phyloP scores from a whole-genome alignment of 1,140 invertebrate species.

The Drosophila biarmipes region DNA sequence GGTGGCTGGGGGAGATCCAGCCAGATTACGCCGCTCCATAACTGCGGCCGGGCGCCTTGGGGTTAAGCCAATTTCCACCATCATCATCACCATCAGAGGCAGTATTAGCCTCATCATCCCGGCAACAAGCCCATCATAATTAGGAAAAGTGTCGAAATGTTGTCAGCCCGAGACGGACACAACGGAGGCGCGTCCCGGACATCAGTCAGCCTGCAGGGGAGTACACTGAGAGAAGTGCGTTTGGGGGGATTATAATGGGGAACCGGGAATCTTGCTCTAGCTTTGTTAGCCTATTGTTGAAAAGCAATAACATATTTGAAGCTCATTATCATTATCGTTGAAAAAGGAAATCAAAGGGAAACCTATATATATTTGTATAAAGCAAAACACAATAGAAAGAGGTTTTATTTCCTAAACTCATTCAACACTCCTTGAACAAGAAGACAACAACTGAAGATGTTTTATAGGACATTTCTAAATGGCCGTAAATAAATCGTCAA shows the following conservation, averaged over 20 bases:
- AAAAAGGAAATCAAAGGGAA: neutral
- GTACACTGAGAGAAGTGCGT: constrained; percentile 25
- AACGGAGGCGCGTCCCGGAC: constrained; percentile 18
- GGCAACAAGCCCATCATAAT: constrained; percentile 79
- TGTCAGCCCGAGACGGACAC: constrained; percentile 53
- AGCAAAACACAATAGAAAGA: too few relatives aligned
- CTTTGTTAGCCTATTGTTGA: too few relatives aligned
- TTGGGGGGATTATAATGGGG: neutral
- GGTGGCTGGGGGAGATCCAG: constrained; percentile 20
- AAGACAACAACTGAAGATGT: too few relatives aligned
- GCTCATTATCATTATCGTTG: neutral
- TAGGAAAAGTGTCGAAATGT: constrained; percentile 78
- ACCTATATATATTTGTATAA: too few relatives aligned
- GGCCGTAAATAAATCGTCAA: too few relatives aligned
- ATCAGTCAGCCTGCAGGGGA: constrained; percentile 22
- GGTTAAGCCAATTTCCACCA: constrained; percentile 66
- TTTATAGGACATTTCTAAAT: too few relatives aligned
- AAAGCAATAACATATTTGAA: too few relatives aligned
- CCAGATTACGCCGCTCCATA: constrained; percentile 57
- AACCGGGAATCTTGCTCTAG: too few relatives aligned
- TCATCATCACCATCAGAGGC: constrained; percentile 46
- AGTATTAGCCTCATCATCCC: constrained; percentile 45
- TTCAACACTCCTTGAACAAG: too few relatives aligned
- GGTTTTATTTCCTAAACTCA: too few relatives aligned
- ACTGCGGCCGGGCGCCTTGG: constrained; percentile 35